Conservation (phyloP, 2,113 vertebrate genomes). For the Etheostoma cragini region DNA sequence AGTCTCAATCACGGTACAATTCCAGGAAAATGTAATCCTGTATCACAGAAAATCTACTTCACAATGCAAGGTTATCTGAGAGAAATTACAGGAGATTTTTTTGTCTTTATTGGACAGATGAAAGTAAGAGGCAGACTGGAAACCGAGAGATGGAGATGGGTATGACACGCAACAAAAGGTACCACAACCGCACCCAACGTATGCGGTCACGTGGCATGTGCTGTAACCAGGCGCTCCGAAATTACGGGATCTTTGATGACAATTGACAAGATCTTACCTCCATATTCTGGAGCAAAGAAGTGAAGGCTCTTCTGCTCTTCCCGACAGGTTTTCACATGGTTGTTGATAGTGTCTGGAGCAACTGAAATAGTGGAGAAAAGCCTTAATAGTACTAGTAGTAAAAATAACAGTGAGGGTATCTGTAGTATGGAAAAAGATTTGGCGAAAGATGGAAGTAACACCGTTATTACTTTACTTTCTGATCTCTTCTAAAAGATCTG, state of each 20-base stretch:
- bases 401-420: neutral
- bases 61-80: neutral
- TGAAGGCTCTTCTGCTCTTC: constrained; percentile 99
- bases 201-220: neutral
- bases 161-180: neutral
- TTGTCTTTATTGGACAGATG: neutral
- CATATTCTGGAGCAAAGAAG: constrained; percentile 98
- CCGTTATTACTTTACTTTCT: too few species aligned
- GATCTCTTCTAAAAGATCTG: neutral
- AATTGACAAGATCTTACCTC: constrained; percentile 83
- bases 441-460: neutral
- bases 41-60: constrained; percentile 10
- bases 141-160: neutral
- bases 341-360: constrained; percentile 98
- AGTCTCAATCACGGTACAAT: too few species aligned
- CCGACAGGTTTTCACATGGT: constrained; percentile 98
- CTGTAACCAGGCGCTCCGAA: neutral
- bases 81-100: neutral
- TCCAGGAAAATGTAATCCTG: too few species aligned
- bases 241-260: neutral
- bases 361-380: constrained; percentile 77
- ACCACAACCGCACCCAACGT: neutral
- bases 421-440: neutral
- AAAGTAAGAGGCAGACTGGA: neutral
- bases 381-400: neutral